phyloP scores from a whole-genome alignment of 2,888 invertebrate genomes.

The Portevinia maculata region DNA sequence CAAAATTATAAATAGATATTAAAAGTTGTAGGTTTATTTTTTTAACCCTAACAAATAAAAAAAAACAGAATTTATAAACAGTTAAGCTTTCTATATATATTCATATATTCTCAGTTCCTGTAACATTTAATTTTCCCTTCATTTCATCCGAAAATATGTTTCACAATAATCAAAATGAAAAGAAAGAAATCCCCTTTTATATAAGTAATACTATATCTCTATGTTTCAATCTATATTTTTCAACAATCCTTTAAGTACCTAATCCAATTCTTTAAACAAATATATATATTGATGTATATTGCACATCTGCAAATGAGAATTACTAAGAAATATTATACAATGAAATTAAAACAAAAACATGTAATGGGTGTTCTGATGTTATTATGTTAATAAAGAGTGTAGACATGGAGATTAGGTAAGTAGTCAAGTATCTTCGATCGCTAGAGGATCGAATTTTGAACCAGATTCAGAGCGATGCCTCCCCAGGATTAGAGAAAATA shows the following conservation, averaged over 20 bases:
- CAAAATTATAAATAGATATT: conserved; percentile 26
- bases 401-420: too few species aligned
- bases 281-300: conserved; percentile 47
- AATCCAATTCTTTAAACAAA: conserved; percentile 15
- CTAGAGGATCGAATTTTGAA: too few species aligned
- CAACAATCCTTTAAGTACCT: conserved; percentile 61
- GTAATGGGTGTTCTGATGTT: too few species aligned
- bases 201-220: conserved; percentile 23
- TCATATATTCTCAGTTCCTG: conserved; percentile 55
- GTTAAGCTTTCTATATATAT: conserved; percentile 59
- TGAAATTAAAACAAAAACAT: conserved; percentile 33
- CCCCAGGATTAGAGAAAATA: too few species aligned
- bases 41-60: conserved; percentile 44
- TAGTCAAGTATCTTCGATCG: too few species aligned
- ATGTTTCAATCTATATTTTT: conserved; percentile 58
- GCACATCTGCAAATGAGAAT: conserved; percentile 67
- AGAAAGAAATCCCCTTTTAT: conserved; percentile 18
- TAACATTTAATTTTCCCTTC: conserved; percentile 14
- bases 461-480: too few species aligned
- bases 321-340: conserved; percentile 54
- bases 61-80: conserved; percentile 61
- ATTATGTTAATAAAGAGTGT: too few species aligned
- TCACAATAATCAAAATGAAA: conserved; percentile 8
- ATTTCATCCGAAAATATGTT: conserved; percentile 26
- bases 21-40: conserved; percentile 54